Evolutionary conservation across 1,140 invertebrate genomes (phyloP), one percentile per base, ranked within the genome.

Genomic region (Drosophila miranda): DNA sequence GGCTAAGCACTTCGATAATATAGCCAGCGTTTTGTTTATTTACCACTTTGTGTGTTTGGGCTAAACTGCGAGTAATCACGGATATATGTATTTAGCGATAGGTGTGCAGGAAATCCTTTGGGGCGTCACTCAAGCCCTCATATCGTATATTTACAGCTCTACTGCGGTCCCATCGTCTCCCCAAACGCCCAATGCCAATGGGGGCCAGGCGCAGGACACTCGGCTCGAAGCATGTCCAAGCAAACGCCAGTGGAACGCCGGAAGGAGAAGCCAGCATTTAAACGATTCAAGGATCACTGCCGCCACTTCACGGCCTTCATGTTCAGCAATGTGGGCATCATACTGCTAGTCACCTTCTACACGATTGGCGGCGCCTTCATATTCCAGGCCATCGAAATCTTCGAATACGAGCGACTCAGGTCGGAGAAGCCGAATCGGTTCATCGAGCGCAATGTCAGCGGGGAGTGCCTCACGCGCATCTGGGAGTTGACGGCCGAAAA

Each of bases 271-370:
- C 93, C 93, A 72, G 92, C 93, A 28, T 94, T 95, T 84, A 94
- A 95, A 82, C 94, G 94, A 86, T 93, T 95, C 75, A 94, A 95
- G 81, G 95, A 95, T 89, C 96, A 94, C 91, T 94, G 95, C 78
- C 94, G 97, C 26, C 93, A 95, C 58, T 95, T 98, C 78, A 94
- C 97, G 46, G 97, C 97, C 16, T 98, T 99, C 92, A 94, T 98
- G 91, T 99, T 99, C 92, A 98, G 96, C 89, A 98, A 98, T 92
- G 95, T 99, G 6, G 98, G 97, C 23, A 95, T 99, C 64, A 97
- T 97, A 72, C 95, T 95, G 53, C 93, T 99, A 43, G 96, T 99
- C 41, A 95, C 99, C 43, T 96, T 96, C 7, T 99, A 99, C 91
- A 97, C 96, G n/a, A 95, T 98, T 43, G 94, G 95, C 48, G 97